Base-by-base conservation (phyloP, 1,140 invertebrate species). In the Zophobas atratus region DNA sequence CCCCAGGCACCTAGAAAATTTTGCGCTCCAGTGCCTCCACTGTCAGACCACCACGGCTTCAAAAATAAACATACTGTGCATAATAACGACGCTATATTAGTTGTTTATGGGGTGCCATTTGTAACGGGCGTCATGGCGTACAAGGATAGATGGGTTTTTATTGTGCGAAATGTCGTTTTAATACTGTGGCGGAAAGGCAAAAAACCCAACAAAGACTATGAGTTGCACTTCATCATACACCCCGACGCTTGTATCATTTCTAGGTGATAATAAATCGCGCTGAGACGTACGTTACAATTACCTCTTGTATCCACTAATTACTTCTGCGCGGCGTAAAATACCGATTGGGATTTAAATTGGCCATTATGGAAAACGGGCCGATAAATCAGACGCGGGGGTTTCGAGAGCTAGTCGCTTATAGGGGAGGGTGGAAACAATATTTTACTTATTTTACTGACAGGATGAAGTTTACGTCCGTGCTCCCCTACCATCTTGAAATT, bases 41-140 rank as follows among this genome's bases (percentile, higher is more conserved):
- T 4, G 39, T 35, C 71, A 73, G 71, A 73, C 71, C 71, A 55
- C 71, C 71, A n/a, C 55, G 71, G 34, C 49, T 73, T 73, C 36
- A 57, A 53, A 73, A 73, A 73, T 73, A 73, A 73, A 56, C 71
- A 55, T 43, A 57, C 71, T 46, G 71, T 55, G 55, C 55, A 56
- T 72, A 72, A 55, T 73, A 73, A 67, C 43, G 60, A 73, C 71
- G 55, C 8, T 39, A 55, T 73, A 73, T 73, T 73, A 55, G 71
- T 55, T 73, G 49, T 73, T 73, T 73, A 73, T 41, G 71, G 71
- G 71, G 71, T 73, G 71, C 71, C 71, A 73, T 57, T 55, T 73
- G 48, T 67, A 43, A 67, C 60, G n/a, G 39, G 60, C 60, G 39
- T 67, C 39, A 43, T n/a, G 33, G 39, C n/a, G 20, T 41, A 43